Evolutionary conservation across 2,797 vertebrate species (phyloP).

Genomic region (Sebastes vulpes): DNA sequence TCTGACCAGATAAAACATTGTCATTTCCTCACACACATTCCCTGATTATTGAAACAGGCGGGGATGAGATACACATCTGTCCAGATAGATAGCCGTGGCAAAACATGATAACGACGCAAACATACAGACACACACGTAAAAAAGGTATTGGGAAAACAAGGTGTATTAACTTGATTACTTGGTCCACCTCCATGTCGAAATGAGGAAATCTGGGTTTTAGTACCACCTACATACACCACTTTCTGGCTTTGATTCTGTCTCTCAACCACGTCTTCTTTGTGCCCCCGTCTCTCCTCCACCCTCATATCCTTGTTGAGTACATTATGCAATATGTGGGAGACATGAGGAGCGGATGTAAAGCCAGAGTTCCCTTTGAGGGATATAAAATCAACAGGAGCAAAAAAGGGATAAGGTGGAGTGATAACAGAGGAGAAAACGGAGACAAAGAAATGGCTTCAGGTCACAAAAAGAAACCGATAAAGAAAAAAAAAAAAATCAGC

Average conservation of each 20-base stretch:
- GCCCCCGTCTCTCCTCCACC: slow-evolving; percentile 9
- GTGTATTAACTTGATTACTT: neutral
- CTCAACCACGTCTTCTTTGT: neutral
- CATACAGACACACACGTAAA: neutral
- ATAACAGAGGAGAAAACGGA: neutral
- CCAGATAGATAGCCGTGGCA: slow-evolving; percentile 3
- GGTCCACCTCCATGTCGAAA: neutral
- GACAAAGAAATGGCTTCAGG: slow-evolving; percentile 8
- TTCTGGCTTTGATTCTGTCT: neutral
- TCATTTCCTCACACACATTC: slow-evolving; percentile 70
- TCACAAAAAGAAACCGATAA: slow-evolving; percentile 16
- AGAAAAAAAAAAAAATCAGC: slow-evolving; percentile 6
- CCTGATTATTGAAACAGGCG: slow-evolving; percentile 56
- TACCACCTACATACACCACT: neutral
- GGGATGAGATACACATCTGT: slow-evolving; percentile 31
- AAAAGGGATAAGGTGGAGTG: neutral
- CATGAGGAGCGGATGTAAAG: slow-evolving; percentile 12
- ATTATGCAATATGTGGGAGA: slow-evolving; percentile 30
- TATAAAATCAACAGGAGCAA: slow-evolving; percentile 26
- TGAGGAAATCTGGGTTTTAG: slow-evolving; percentile 9
- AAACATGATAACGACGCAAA: slow-evolving; percentile 34
- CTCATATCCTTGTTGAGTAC: slow-evolving; percentile 1
- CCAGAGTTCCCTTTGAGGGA: slow-evolving; percentile 18
- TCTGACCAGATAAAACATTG: slow-evolving; percentile 62
- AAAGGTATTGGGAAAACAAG: neutral